A percentile compares a stretch with the other conserved stretches of the same genome.
These are phyloP conservation scores for Galago senegalensis DNA, from an alignment of 2,797 vertebrate species.

Conservation along the genomic window DNA sequence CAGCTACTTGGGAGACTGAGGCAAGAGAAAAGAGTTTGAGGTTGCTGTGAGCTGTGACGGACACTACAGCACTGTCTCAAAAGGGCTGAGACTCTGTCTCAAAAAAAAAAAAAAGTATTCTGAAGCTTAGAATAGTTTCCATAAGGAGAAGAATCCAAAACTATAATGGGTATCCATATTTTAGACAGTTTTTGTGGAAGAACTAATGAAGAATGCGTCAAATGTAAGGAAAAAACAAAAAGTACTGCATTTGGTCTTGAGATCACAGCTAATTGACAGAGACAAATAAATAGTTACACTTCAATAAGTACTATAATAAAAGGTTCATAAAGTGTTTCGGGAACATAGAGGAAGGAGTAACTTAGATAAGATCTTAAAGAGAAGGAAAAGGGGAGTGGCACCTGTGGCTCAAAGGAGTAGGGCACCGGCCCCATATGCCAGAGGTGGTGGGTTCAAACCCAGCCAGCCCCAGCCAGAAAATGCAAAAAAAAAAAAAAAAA, in stretches of 20 bases:
- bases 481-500: too few species aligned
- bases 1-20: too few species aligned
- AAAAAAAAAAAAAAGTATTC: not conserved
- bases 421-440: too few species aligned
- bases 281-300: conserved; percentile 24
- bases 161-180: conserved; percentile 29
- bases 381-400: not conserved
- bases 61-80: not conserved
- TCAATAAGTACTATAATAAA: not conserved
- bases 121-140: not conserved
- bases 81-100: not conserved
- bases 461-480: too few species aligned
- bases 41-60: too few species aligned
- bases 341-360: conserved; percentile 20
- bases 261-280: not conserved
- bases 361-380: conserved; percentile 51
- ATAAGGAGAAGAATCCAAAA: conserved; percentile 1
- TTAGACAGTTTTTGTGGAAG: not conserved
- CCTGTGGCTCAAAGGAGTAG: too few species aligned
- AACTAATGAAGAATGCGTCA: conserved; percentile 23
- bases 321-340: conserved; percentile 57
- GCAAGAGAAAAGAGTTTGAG: too few species aligned
- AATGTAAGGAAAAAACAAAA: conserved; percentile 37
- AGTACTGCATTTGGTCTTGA: not conserved
- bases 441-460: too few species aligned